Base-by-base conservation (phyloP, 2,113 vertebrate species). In the Notarius quadriscutis region DNA sequence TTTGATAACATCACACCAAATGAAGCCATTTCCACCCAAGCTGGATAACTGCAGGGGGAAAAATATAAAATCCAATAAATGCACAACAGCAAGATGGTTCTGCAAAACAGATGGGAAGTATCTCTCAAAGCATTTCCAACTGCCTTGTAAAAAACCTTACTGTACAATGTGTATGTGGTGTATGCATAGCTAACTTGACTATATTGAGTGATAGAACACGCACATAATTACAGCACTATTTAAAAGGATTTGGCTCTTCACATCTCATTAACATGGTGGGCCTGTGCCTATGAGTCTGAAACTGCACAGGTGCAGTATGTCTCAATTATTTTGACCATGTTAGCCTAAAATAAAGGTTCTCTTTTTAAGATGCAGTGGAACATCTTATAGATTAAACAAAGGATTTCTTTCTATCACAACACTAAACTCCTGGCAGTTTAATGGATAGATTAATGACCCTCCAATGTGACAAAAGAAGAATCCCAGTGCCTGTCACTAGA, bases 1-100 rank as follows among this genome's bases (percentile, higher is more conserved):
- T 84, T 87, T 87, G 74, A 78, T 84, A 78, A 30, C 72, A 27
- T 79, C 81, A 84, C 60, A 58, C 69, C 51, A 87, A 87, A 78
- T 87, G 27, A 84, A 79, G 72, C 87, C 50, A 48, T 84, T 84
- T 83, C 50, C 72, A 65, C 48, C 72, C 72, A 18, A 55, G 58
- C 72, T 83, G 72, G 27, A 78, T 57, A 84, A 87, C 71, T 67
- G 60, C 81, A 78, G 72, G 62, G 58, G 63, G 27, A 58, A 63
- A 7, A 78, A 60, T 78, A 84, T 12, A 65, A 78, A 87, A 83
- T 83, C 81, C 50, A 60, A 67, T 57, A 83, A 83, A 84, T 77
- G 67, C 62, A 69, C 71, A 84, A 69, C 53, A 67, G 62, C 53
- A 86, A n/a, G 30, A 12, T 2, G 9, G 41, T 53, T 34, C 86